Evolutionary conservation across 1,140 invertebrate species (phyloP).

Genomic region (Drosophila pallidifrons): DNA sequence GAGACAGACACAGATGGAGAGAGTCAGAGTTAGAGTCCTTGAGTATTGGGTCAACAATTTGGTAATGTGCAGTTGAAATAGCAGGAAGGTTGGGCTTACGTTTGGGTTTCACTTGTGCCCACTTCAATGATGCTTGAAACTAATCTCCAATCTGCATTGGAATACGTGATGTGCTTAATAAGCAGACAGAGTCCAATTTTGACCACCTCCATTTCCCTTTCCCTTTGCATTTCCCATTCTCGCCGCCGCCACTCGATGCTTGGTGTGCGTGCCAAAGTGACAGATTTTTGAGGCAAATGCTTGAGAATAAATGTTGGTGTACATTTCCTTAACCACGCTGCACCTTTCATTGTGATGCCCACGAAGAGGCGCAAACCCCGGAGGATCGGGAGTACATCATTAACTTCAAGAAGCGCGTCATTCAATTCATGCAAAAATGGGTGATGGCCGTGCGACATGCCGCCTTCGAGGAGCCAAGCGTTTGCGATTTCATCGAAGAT

Average conservation of each 20-base stretch:
- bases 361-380: slow-evolving; percentile 77
- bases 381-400: slow-evolving; percentile 91
- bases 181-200: slow-evolving; percentile 43
- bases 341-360: slow-evolving; percentile 83
- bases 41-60: slow-evolving; percentile 62
- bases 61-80: slow-evolving; percentile 33
- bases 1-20: neutral
- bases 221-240: neutral
- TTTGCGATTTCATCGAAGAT: slow-evolving; percentile 91
- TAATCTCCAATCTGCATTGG: slow-evolving; percentile 80
- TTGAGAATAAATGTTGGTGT: slow-evolving; percentile 48
- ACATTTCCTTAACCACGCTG: slow-evolving; percentile 85
- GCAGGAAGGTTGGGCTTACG: neutral
- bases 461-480: slow-evolving; percentile 90
- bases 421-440: slow-evolving; percentile 93
- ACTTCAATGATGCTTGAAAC: slow-evolving; percentile 73
- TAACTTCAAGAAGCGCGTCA: slow-evolving; percentile 90
- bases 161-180: slow-evolving; percentile 79
- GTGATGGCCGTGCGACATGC: slow-evolving; percentile 89
- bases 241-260: neutral
- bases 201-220: neutral
- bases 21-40: slow-evolving; percentile 22
- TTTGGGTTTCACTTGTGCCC: slow-evolving; percentile 5
- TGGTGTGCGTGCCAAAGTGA: slow-evolving; percentile 31
- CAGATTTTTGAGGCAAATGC: slow-evolving; percentile 22